These are phyloP conservation scores for Sympetrum striolatum DNA, from an alignment of 2,888 invertebrate species.

Conservation along the genomic window DNA sequence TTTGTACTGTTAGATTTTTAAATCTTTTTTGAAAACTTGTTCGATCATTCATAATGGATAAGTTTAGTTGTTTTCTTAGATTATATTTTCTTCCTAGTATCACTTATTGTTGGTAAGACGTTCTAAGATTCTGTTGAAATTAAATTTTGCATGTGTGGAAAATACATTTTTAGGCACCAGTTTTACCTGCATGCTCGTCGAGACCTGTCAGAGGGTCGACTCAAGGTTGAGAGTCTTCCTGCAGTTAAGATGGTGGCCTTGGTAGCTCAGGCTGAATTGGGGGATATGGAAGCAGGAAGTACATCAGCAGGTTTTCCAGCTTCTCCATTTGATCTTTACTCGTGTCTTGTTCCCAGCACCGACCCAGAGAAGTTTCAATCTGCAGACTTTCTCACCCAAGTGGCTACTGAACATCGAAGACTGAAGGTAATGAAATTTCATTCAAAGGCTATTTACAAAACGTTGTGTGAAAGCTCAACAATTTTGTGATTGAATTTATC, in stretches of 20 bases:
- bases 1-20: not conserved
- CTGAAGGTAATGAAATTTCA: slow-evolving; percentile 57
- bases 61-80: not conserved
- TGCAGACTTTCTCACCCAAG: slow-evolving; percentile 68
- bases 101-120: no score
- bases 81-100: no score
- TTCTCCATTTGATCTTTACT: slow-evolving; percentile 7
- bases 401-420: slow-evolving; percentile 70
- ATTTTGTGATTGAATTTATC: no score
- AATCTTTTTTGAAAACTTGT: not conserved
- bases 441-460: no score
- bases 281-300: slow-evolving; percentile 58
- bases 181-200: slow-evolving; percentile 85
- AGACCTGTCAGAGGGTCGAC: slow-evolving; percentile 76
- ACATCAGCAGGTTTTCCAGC: not conserved
- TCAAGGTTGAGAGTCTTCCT: slow-evolving; percentile 74
- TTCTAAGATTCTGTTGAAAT: no score
- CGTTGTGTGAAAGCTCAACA: no score
- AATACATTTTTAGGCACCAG: slow-evolving; percentile 66
- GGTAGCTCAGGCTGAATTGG: slow-evolving; percentile 77
- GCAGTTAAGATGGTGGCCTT: slow-evolving; percentile 77
- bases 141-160: no score
- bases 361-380: slow-evolving; percentile 63
- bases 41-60: not conserved
- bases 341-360: not conserved